Conservation (phyloP, 2,113 vertebrate genomes). For the Psophia crepitans region DNA sequence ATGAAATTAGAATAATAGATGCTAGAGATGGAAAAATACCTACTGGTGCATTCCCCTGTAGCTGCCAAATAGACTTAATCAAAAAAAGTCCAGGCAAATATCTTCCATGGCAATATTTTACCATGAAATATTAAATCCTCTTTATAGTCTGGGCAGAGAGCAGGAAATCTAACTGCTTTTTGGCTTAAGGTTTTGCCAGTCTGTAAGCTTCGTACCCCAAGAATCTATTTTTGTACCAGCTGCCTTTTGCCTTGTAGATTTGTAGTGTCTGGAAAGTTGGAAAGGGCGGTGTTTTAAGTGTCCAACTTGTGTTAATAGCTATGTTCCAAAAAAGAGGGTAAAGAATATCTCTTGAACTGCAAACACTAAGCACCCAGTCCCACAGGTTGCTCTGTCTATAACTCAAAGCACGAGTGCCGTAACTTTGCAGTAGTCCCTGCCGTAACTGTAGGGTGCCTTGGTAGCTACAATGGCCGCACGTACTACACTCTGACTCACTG, state of each 20-base stretch:
- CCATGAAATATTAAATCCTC: background rate
- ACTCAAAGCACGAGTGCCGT: background rate
- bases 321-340: background rate
- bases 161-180: background rate
- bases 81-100: background rate
- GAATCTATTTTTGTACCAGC: background rate
- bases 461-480: background rate
- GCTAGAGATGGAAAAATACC: background rate
- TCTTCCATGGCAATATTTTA: background rate
- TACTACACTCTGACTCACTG: background rate
- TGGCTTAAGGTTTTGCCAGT: background rate
- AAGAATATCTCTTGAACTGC: fast-evolving
- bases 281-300: background rate
- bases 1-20: background rate
- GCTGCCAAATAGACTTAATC: conserved; percentile 16
- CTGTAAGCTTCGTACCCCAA: background rate
- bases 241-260: background rate
- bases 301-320: background rate
- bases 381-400: background rate
- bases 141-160: background rate
- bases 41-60: background rate
- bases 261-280: background rate
- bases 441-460: background rate
- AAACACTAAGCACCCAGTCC: background rate
- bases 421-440: background rate